Evolutionary conservation across 2,888 invertebrate species (phyloP).

Genomic region (Thereva nobilitata): DNA sequence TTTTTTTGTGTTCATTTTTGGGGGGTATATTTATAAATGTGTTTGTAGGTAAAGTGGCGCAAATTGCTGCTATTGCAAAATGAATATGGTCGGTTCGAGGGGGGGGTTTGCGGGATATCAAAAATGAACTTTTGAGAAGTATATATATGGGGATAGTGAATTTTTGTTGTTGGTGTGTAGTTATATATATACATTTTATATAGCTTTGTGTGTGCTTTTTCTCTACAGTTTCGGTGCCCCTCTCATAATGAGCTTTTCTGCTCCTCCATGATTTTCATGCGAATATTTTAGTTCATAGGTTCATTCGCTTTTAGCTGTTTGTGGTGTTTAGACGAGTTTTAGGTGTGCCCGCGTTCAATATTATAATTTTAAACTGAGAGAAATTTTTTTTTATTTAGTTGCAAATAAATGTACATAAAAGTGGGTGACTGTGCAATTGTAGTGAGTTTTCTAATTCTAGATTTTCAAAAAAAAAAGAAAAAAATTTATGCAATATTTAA

Average conservation of each 20-base stretch:
- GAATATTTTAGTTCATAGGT: slow-evolving; percentile 52
- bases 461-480: slow-evolving; percentile 5
- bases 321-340: slow-evolving; percentile 53
- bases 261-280: slow-evolving; percentile 40
- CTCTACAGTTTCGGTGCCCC: slow-evolving; percentile 7
- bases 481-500: not conserved
- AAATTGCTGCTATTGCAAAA: not conserved
- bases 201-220: too few relatives aligned
- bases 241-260: slow-evolving; percentile 16
- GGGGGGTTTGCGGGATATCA: not conserved
- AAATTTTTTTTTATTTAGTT: too few relatives aligned
- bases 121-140: too few relatives aligned
- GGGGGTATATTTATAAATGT: slow-evolving; percentile 4
- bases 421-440: slow-evolving; percentile 10
- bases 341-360: slow-evolving; percentile 10
- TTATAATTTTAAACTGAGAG: not conserved
- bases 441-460: not conserved
- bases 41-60: not conserved
- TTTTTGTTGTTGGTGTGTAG: too few relatives aligned
- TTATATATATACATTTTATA: too few relatives aligned
- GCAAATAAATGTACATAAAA: not conserved
- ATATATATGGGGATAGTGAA: too few relatives aligned
- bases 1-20: not conserved
- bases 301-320: slow-evolving; percentile 55
- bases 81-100: not conserved